phyloP scores from a whole-genome alignment of 2,888 invertebrate genomes.

The Sicus ferrugineus region DNA sequence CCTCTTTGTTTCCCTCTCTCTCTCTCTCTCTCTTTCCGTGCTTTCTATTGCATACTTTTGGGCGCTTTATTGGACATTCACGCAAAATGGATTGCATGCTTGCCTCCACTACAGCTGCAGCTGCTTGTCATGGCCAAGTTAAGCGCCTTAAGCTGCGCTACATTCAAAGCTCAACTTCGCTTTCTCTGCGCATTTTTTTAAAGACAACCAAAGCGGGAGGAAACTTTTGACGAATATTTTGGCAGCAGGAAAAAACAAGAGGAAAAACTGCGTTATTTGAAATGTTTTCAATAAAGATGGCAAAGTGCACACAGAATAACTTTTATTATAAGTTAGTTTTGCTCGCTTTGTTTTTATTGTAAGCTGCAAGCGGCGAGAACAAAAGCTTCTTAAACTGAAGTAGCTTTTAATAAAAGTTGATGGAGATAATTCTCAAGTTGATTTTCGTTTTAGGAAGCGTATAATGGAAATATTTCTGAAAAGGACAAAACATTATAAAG shows the following conservation, averaged over 20 bases:
- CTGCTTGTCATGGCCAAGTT: constrained; percentile 14
- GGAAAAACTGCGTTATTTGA: constrained; percentile 2
- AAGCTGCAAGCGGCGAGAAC: no score
- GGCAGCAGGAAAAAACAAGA: no score
- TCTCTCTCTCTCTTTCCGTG: neutral
- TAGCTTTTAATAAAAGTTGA: no score
- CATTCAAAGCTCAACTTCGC: constrained; percentile 6
- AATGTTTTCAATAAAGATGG: neutral
- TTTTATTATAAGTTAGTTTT: no score
- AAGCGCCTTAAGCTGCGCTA: constrained; percentile 19
- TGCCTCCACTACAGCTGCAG: neutral
- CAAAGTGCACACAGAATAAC: neutral
- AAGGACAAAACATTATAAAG: no score
- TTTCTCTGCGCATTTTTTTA: neutral
- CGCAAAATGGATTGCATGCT: constrained; percentile 10
- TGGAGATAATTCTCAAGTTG: no score
- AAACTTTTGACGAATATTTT: constrained; percentile 9
- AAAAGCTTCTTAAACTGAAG: no score
- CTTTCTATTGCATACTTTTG: constrained; percentile 35
- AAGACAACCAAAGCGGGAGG: neutral
- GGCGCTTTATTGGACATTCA: constrained; percentile 29
- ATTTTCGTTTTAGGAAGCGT: no score
- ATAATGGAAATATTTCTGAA: neutral
- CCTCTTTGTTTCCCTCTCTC: constrained; percentile 6
- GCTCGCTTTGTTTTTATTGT: no score